Evolutionary conservation across 2,797 vertebrate species (phyloP), one percentile per base, ranked within the genome.

Genomic region (Manis javanica): DNA sequence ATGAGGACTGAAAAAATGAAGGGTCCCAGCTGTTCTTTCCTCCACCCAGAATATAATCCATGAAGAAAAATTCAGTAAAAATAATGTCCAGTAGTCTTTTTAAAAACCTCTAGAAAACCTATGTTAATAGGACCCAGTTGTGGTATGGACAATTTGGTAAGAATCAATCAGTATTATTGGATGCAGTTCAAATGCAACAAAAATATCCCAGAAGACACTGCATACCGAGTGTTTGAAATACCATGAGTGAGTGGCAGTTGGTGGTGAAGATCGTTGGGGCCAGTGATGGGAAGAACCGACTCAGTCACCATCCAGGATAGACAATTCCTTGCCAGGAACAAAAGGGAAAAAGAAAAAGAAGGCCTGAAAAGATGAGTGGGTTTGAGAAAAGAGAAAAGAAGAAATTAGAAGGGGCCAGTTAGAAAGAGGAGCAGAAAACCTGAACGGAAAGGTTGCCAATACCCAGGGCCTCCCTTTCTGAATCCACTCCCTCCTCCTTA

Each of bases 401-500:
- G 57, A 34, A 42, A 34, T 85, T n/a, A 42, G 34, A 72, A 77
- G 7, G 68, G 5, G 18, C 18, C 31, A 13, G 13, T 86, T 86
- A 82, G 72, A 79, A 79, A 63, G 66, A 74, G 6, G 39, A 86
- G n/a, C 24, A 84, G 83, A 91, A 95, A 94, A 75, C 19, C 24
- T 31, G 24, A n/a, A 42, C 42, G 42, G 66, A 79, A 88, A 86
- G 39, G 39, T 94, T 59, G 68, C 93, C 9, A 16, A 23, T 34
- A 53, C 39, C 39, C 64, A 71, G 64, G 66, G 81, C 68, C 68
- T 86, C 63, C 79, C 93, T 2, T 72, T 96, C 78, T 29, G 94
- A 95, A 82, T 61, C 79, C 66, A 71, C 81, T 92, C 81, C 94
- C 91, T 90, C 94, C 84, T 95, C 75, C 90, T 94, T 77, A 66